Percentiles rank a stretch among this genome's conserved stretches.
Evolutionary conservation across 2,113 vertebrate species (phyloP).

Genomic region (Silurus asotus): DNA sequence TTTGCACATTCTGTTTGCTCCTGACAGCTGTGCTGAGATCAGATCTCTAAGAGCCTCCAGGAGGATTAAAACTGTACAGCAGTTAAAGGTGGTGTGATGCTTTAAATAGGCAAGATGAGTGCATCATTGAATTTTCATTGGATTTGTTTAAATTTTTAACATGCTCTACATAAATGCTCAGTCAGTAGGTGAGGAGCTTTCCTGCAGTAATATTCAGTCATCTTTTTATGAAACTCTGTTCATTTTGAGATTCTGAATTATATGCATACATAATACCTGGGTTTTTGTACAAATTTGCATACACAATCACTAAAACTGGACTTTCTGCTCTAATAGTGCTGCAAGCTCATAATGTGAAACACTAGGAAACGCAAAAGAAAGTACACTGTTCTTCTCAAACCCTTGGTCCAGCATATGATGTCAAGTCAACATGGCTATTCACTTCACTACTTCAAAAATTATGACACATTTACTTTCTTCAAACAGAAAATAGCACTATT

Average conservation of each 20-base stretch:
- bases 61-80: not conserved
- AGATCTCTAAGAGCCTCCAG: not conserved
- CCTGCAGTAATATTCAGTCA: not conserved
- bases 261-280: not conserved
- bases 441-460: not conserved
- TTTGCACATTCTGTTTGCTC: not conserved
- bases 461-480: too few relatives aligned
- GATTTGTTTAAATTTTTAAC: not conserved
- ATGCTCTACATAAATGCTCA: not conserved
- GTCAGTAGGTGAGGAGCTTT: not conserved
- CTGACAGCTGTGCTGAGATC: not conserved
- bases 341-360: not conserved
- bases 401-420: not conserved
- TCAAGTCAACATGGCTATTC: not conserved
- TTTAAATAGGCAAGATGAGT: not conserved
- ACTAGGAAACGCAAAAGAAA: not conserved
- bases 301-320: not conserved
- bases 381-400: not conserved
- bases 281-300: not conserved
- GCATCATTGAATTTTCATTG: not conserved
- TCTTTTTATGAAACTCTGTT: not conserved
- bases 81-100: not conserved
- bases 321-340: not conserved
- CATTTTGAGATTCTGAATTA: not conserved
- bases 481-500: too few relatives aligned